A percentile compares a stretch with the other conserved stretches of the same genome.
phyloP scores from a whole-genome alignment of 2,797 vertebrate species.

The Mormyrops attenuatus region DNA sequence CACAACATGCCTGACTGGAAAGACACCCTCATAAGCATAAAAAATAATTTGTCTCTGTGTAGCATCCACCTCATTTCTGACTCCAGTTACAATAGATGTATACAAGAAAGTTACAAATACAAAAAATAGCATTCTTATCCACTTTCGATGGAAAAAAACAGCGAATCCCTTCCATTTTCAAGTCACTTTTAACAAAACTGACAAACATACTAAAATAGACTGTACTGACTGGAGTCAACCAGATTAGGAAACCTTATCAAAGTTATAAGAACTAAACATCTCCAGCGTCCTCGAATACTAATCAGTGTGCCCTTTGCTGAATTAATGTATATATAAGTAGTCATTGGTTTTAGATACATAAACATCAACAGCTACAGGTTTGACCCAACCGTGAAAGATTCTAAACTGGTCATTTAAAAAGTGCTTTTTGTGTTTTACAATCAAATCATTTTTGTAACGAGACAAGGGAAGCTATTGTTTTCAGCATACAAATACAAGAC shows the following conservation, averaged over 20 bases:
- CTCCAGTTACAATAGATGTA: background rate
- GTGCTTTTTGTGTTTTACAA: slow-evolving; percentile 7
- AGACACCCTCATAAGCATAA: background rate
- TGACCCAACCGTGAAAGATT: background rate
- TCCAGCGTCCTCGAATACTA: background rate
- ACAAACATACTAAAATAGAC: background rate
- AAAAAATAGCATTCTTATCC: background rate
- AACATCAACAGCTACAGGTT: background rate
- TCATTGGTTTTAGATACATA: background rate
- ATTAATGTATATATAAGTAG: background rate
- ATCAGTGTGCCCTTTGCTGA: background rate
- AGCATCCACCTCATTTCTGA: background rate
- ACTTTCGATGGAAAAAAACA: background rate
- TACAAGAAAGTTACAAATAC: background rate
- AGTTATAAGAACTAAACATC: background rate
- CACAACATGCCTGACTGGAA: background rate
- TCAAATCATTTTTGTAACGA: background rate
- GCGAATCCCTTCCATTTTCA: background rate
- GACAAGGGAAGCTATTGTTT: background rate
- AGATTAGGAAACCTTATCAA: background rate
- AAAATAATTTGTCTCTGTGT: background rate
- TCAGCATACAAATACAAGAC: background rate
- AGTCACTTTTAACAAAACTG: background rate
- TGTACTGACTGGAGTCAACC: background rate
- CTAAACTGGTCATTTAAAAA: background rate